Percentiles rank a stretch among this genome's conserved stretches.
phyloP scores from a whole-genome alignment of 1,140 invertebrate genomes.

The Drosophila cardini region DNA sequence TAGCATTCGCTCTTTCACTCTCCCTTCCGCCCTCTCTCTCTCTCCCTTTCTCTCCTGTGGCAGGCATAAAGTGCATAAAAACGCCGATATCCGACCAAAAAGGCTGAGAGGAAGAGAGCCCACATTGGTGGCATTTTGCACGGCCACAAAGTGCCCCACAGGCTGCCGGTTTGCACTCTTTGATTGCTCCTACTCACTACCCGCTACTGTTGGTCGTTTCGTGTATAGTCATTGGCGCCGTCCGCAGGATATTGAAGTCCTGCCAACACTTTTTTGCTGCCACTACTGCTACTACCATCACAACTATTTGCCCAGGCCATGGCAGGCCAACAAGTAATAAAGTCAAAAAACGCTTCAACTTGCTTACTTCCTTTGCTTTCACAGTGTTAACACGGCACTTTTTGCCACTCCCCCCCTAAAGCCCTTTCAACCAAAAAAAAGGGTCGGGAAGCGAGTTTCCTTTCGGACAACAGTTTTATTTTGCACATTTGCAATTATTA shows the following conservation, averaged over 20 bases:
- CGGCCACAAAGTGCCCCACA: constrained; percentile 46
- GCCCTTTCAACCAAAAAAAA: neutral
- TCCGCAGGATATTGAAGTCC: constrained; percentile 46
- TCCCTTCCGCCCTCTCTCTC: neutral
- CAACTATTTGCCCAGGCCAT: constrained; percentile 31
- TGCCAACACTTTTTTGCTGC: constrained; percentile 6
- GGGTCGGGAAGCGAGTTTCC: neutral
- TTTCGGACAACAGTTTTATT: constrained; percentile 34
- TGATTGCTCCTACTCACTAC: neutral
- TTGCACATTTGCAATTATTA: constrained; percentile 60
- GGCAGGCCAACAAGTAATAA: constrained; percentile 19
- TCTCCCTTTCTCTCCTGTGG: constrained; percentile 7
- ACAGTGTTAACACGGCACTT: neutral
- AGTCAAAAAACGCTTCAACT: constrained; percentile 14
- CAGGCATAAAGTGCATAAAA: constrained; percentile 53
- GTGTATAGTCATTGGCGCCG: constrained; percentile 17
- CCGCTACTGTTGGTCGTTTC: neutral
- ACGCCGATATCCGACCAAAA: constrained; percentile 48
- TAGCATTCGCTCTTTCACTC: neutral
- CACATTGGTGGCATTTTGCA: constrained; percentile 42
- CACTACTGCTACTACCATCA: neutral
- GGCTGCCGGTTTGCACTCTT: neutral
- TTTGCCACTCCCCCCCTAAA: neutral
- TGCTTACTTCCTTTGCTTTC: neutral
- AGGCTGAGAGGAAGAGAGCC: neutral